Base-by-base conservation (phyloP, 2,113 vertebrate species). In the Pitta sordida region DNA sequence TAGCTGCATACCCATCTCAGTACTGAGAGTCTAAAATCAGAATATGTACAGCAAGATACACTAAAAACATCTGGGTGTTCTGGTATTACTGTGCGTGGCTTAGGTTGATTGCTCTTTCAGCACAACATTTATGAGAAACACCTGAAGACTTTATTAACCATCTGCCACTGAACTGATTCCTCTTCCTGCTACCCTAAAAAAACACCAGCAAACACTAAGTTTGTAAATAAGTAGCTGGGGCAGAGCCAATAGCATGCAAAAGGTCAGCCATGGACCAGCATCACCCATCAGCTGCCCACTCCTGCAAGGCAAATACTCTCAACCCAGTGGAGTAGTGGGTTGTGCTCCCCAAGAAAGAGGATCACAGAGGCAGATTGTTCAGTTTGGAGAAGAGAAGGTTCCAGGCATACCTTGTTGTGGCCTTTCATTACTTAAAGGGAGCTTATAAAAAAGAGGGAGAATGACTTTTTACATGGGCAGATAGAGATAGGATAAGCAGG, bases 241-340 rank as follows among this genome's bases (percentile, higher is more conserved):
- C 32, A 68, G 69, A 84, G 36, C 8, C 48, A 21, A 44, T 15
- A 37, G 43, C 16, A 37, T 41, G 23, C 3, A 13, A 58, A 75
- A 23, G 9, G 20, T 62, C 51, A 78, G 26, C 27, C 53, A 20
- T 1, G 13, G 11, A 16, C 17, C 13, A 15, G 48, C 37, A 71
- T 9, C 3, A 37, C 13, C 16, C 5, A 26, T 9, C 1, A 1
- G 17, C 59, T 11, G 6, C 34, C 19, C 0, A 0, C 13, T 80
- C 46, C 68, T 62, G 52, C 18, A 59, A 36, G 24, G 30, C 12
- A 39, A 63, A 76, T 0, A 0, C 11, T 82, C 60, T 67, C 2
- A 5, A 13, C 12, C 21, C 29, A 22, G 4, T 7, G 8, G 9
- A 20, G 11, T 7, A 29, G 11, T 13, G 64, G 9, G 21, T 36